A percentile compares a stretch with the other conserved stretches of the same genome.
Conservation (phyloP, 2,888 invertebrate species). For the Campopleginae sp. region DNA sequence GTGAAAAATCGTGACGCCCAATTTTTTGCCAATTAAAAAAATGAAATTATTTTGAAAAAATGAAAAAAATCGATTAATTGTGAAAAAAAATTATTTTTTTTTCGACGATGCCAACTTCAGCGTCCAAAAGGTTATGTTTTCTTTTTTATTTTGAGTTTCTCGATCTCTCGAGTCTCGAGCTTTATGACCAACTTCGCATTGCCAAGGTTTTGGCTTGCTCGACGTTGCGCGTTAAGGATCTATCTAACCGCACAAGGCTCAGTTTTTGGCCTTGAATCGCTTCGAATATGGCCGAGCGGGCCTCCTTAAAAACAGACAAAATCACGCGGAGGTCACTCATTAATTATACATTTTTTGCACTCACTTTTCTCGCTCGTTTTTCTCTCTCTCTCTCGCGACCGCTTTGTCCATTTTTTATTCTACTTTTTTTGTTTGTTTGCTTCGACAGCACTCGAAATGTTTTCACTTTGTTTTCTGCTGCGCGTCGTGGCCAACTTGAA, state of each 20-base stretch:
- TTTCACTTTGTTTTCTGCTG: not conserved
- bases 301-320: not conserved
- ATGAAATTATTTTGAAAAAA: too few species aligned
- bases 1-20: too few species aligned
- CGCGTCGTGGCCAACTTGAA: constrained; percentile 11
- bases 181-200: not conserved
- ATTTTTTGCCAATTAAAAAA: too few species aligned
- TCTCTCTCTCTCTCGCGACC: not conserved
- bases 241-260: not conserved
- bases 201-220: not conserved
- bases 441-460: not conserved
- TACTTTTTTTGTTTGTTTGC: not conserved
- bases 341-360: not conserved
- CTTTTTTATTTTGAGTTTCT: too few species aligned
- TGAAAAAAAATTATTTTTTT: too few species aligned
- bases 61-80: too few species aligned
- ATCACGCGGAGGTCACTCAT: not conserved
- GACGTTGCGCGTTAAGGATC: not conserved
- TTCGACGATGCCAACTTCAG: too few species aligned
- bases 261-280: not conserved
- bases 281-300: not conserved
- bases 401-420: constrained; percentile 3
- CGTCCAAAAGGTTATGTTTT: too few species aligned
- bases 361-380: not conserved
- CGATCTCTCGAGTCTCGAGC: not conserved